Conservation (phyloP, 2,797 vertebrate species). For the Eulemur coronatus region DNA sequence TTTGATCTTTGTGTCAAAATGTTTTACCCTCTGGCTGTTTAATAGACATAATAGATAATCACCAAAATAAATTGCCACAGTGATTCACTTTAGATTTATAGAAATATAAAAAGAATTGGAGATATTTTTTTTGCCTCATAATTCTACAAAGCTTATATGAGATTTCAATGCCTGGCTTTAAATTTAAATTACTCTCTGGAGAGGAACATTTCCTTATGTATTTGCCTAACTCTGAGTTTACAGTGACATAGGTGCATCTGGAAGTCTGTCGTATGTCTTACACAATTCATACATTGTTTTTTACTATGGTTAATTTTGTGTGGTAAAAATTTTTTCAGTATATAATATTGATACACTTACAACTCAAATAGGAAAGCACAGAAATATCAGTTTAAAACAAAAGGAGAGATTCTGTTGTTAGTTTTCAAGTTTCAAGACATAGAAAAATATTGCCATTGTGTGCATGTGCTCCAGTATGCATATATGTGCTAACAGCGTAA, state of each 20-base stretch:
- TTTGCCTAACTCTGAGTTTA: slow-evolving; percentile 27
- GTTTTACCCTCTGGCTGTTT: background rate
- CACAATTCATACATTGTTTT: background rate
- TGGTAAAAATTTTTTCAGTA: background rate
- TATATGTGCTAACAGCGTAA: background rate
- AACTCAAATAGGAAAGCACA: background rate
- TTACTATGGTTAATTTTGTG: background rate
- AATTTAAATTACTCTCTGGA: slow-evolving; percentile 28
- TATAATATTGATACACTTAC: background rate
- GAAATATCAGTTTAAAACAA: slow-evolving; percentile 1
- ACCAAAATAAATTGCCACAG: background rate
- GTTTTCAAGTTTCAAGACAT: background rate
- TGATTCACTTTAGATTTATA: background rate
- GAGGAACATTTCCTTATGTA: background rate
- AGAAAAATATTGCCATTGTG: background rate
- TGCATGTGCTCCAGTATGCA: background rate
- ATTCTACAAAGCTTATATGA: slow-evolving; percentile 54
- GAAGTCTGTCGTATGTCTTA: background rate
- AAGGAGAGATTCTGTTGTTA: background rate
- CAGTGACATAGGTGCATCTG: background rate
- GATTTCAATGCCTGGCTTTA: slow-evolving; percentile 12
- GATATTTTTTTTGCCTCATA: background rate
- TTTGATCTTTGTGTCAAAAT: background rate
- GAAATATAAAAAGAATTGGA: background rate
- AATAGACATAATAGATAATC: background rate